These are phyloP conservation scores for Linurgus olivaceus DNA, from an alignment of 2,797 vertebrate species.

Conservation along the genomic window DNA sequence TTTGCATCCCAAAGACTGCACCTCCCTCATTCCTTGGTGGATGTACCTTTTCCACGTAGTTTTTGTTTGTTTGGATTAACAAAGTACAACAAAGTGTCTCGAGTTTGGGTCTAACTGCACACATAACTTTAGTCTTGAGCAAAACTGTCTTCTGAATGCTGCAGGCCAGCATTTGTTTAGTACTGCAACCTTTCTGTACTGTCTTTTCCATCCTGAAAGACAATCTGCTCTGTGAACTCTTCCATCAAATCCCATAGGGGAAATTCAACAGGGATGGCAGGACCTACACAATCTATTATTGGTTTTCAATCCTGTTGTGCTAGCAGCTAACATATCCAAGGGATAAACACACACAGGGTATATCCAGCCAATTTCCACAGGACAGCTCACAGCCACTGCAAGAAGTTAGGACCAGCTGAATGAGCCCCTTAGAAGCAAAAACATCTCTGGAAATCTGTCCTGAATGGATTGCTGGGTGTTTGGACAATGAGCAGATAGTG, in stretches of 20 bases:
- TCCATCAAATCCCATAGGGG: background rate
- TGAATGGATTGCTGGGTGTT: background rate
- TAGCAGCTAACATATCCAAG: background rate
- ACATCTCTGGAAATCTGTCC: background rate
- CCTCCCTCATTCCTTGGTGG: background rate
- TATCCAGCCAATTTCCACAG: background rate
- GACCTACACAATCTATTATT: background rate
- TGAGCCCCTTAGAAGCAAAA: background rate
- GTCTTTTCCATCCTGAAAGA: background rate
- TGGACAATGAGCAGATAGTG: background rate
- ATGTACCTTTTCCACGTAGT: background rate
- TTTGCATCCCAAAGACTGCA: background rate
- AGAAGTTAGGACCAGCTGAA: background rate
- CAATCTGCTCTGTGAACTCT: background rate
- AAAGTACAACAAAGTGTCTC: background rate
- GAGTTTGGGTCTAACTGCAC: background rate
- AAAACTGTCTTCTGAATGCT: background rate
- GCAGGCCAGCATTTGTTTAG: background rate
- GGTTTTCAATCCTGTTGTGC: background rate
- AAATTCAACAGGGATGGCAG: background rate
- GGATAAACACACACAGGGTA: background rate
- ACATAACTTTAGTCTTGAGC: background rate
- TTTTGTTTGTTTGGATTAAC: background rate
- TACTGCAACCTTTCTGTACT: background rate
- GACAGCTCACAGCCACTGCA: background rate